Evolutionary conservation across 1,140 invertebrate genomes (phyloP), one percentile per base, ranked within the genome.

Genomic region (Aphidius ervi): DNA sequence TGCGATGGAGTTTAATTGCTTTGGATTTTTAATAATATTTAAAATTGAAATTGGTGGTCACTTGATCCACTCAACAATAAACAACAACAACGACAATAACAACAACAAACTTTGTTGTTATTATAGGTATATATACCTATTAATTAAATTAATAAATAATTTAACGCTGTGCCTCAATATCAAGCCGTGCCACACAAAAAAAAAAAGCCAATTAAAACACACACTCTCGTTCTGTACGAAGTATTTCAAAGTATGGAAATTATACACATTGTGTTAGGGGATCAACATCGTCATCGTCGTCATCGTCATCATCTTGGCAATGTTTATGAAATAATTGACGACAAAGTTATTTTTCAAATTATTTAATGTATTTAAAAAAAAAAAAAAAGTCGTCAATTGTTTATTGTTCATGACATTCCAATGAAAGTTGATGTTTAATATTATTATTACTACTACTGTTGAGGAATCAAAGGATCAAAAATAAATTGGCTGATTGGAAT

Each of bases 1-100:
- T 70, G 79, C 78, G 77, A 74, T 70, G 75, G 75, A 78, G 75
- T 78, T 73, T 76, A 77, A 75, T 76, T 77, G 70, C 71, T 76
- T 74, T 75, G 74, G 76, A 77, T 74, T 71, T 54, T 43, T 7
- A 54, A 16, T 16, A 16, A 16, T 16, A 16, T 16, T 16, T 16
- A 16, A 16, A 16, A 16, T 16, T 16, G 16, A 16, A 16, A 16
- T 16, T 16, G 16, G 16, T 16, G 16, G 16, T 16, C 16, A 16
- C 16, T 16, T 0, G 16, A 16, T 16, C 16, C 16, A 16, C 16
- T 16, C 16, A 16, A 16, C 16, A 16, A 16, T 16, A 16, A 16
- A 16, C 16, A 16, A 16, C 16, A 16, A 16, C 16, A 16, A 16
- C 16, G 1, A 16, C 16, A 16, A 16, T 16, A 16, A 16, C 16